Evolutionary conservation across 53 echinoderm and acorn worm genomes (phyloP), one percentile per base, ranked within the genome.

Genomic region (Mesocentrotus franciscanus): DNA sequence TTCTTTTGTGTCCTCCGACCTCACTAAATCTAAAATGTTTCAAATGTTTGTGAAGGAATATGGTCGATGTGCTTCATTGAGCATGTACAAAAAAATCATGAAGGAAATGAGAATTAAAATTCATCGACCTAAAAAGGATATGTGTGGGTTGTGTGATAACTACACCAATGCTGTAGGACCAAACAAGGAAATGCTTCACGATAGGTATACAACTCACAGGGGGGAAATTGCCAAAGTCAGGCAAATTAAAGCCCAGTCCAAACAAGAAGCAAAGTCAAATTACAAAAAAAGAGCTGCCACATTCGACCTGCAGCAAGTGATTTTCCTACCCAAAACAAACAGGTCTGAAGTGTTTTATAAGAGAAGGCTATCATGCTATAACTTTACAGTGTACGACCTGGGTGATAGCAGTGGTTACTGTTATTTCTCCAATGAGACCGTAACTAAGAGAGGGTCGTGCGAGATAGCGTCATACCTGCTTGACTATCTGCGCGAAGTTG

Each of bases 371-470:
- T 85, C 96, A 7, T 95, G 95, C 49, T 97, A 93, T 57, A 97
- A 96, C 66, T 97, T 97, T 12, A 97, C 96, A 34, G 74, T 97
- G 27, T 96, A 87, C 64, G 95, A 97, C 58, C 75, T 96, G 27
- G 91, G 75, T 10, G 39, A 24, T 4, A 97, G 75, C 74, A 74
- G 35, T 32, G 97, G 97, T 0, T 62, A 30, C 35, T 97, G 97
- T 85, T 97, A 84, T 75, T 78, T 97, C 14, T 96, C 92, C 42
- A 95, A 97, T 68, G 95, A 97, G 66, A 94, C 92, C 9, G 32
- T 95, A 4, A 92, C 95, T 0, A 90, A 91, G 61, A 94, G 97
- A 26, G 97, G 97, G 62, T 70, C 95, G 24, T 95, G 96, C 72
- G 96, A 97, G 92, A 95, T 97, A 27, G 93, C 97, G 18, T 95